Evolutionary conservation across 1,140 invertebrate species (phyloP).

Genomic region (Wasmannia auropunctata): DNA sequence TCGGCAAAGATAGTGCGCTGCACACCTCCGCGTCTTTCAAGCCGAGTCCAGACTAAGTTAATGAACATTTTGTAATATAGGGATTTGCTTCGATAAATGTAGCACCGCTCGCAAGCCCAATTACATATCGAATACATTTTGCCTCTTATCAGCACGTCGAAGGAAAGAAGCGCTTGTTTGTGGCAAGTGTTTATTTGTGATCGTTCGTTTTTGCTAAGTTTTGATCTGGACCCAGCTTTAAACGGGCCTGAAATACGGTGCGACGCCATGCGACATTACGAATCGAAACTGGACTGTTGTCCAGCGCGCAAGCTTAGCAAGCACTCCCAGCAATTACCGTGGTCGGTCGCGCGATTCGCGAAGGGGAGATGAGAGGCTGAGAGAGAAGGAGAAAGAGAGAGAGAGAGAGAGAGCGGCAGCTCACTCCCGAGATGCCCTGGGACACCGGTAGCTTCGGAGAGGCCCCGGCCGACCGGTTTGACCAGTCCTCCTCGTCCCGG

Average conservation of each 20-base stretch:
- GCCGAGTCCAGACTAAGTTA: background rate
- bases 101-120: background rate
- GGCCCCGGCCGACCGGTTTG: conserved; percentile 60
- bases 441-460: conserved; percentile 66
- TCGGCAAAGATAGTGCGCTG: background rate
- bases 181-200: background rate
- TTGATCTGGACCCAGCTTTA: background rate
- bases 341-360: conserved; percentile 19
- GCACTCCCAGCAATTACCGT: conserved; percentile 44
- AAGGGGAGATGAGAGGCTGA: background rate
- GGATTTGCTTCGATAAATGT: background rate
- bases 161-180: background rate
- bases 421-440: conserved; percentile 34
- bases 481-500: conserved; percentile 57
- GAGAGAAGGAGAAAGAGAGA: background rate
- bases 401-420: conserved; percentile 33
- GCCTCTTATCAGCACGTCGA: background rate
- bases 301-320: conserved; percentile 15
- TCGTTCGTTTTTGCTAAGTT: background rate
- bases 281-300: conserved; percentile 63
- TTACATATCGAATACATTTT: background rate
- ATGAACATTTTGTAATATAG: background rate
- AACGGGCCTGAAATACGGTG: background rate
- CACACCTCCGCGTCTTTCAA: background rate
- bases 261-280: conserved; percentile 9